Conservation (phyloP, 2,888 invertebrate species). For the Teleogryllus oceanicus region DNA sequence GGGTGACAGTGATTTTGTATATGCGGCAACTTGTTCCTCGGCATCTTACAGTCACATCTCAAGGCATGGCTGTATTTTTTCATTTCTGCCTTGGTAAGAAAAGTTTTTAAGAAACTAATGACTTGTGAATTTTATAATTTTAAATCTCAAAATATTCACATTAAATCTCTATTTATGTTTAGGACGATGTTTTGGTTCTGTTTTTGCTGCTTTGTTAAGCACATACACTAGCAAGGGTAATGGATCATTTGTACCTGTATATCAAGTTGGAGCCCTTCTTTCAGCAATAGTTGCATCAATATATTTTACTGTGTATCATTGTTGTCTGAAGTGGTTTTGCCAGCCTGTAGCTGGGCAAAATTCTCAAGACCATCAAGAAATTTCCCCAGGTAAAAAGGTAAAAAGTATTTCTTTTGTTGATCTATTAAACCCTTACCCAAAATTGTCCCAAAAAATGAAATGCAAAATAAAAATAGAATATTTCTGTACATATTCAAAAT, state of each 20-base stretch:
- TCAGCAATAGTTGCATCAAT: conserved; percentile 62
- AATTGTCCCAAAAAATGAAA: background rate
- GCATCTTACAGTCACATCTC: conserved; percentile 71
- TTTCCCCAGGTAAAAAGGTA: conserved; percentile 55
- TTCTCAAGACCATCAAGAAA: conserved; percentile 60
- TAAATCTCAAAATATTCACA: background rate
- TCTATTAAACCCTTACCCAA: background rate
- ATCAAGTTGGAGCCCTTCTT: conserved; percentile 63
- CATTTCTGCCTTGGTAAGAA: conserved; percentile 69
- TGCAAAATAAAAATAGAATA: too few species aligned
- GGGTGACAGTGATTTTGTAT: conserved; percentile 76
- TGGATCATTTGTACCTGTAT: conserved; percentile 41
- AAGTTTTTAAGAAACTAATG: too few species aligned
- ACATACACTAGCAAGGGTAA: conserved; percentile 5
- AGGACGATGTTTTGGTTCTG: conserved; percentile 72
- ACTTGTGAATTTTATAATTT: too few species aligned
- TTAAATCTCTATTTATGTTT: conserved; percentile 34
- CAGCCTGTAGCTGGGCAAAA: conserved; percentile 57
- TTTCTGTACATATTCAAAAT: too few species aligned
- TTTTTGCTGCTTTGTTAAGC: conserved; percentile 52
- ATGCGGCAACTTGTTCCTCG: conserved; percentile 76
- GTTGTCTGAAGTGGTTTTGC: conserved; percentile 69
- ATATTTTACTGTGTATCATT: conserved; percentile 71
- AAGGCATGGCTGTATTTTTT: conserved; percentile 72
- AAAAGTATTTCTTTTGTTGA: background rate